Evolutionary conservation across 2,797 vertebrate species (phyloP), one percentile per base, ranked within the genome.

Genomic region (Nyctibius grandis): DNA sequence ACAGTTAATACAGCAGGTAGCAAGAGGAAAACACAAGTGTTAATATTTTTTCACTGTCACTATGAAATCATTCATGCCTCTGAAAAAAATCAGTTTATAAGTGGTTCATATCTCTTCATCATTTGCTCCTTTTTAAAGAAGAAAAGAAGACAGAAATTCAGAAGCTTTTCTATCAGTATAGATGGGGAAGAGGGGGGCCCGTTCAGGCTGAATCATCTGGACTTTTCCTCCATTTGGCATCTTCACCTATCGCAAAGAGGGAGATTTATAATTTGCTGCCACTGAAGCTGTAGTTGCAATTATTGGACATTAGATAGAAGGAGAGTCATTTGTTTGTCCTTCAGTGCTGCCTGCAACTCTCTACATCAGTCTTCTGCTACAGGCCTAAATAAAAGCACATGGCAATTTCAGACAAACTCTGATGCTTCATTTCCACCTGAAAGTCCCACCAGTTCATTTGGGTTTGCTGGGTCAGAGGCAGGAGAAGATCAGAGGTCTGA

Each of bases 161-260:
- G 29, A 78, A 82, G 9, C 4, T 72, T 74, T 86, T 81, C n/a
- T 90, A 6, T 85, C 7, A 1, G 4, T 59, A 25, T 29, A 29
- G 31, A 3, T 29, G 8, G 5, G 7, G 7, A 61, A 40, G 12
- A 45, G 26, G 16, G 6, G 6, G 1, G 1, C 15, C 4, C 18
- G 31, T 65, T 68, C 33, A 70, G 28, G 5, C 23, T 53, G 36
- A 78, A 72, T 75, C 50, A 75, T 21, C 6, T 33, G 34, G 26
- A 53, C 12, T 17, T 77, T 79, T 70, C 22, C 25, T 90, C 12
- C 5, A 1, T 74, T 69, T 63, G 28, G 4, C 26, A 45, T 67
- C n/a, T 81, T 90, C 33, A 38, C 18, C 33, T 5, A 1, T 33
- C 1, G 1, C 18, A 69, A 89, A 59, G 29, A 42, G 60, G 38